Base-by-base conservation (phyloP, 2,888 invertebrate genomes). In the Odontocerum albicorne region DNA sequence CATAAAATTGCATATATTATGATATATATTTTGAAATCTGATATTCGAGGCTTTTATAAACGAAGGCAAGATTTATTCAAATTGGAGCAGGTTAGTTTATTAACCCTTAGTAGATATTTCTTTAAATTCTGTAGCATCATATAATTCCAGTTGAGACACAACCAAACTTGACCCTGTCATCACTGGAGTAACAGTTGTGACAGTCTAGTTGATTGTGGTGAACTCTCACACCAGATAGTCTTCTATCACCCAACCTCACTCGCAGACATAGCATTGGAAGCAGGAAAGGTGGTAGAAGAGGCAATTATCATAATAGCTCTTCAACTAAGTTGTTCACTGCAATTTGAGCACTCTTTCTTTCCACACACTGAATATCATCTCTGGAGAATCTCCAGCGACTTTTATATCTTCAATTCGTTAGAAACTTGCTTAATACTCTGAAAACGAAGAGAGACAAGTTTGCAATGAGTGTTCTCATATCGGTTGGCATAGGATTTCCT, bases 251-350 rank as follows among this genome's bases (percentile, higher is more conserved):
- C 44, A 97, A 83, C 64, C 90, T 85, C 62, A 90, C 85, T 69
- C 92, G 76, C 97, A 98, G 61, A 96, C 96, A 67, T 92, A 95
- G 79, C 97, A 98, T 68, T 91, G 89, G 81, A 98, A 98, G 76
- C 97, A 98, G 74, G 92, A 90, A 79, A 97, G 92, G 79, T 98
- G 98, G 78, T 96, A 98, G 78, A 92, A 96, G 62, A 98, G 83
- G 55, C 92, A 66, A 98, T 96, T 63, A 96, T 95, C 97, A 98
- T 98, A 49, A 97, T 97, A 46, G 96, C 96, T 66, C 97, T 97
- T 67, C 95, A 88, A 92, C 94, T 94, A 66, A 95, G 77, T 81
- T 95, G 95, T 65, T 92, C 89, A 33, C 86, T 87, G 68, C 96
- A 96, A 69, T 93, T 92, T 1, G 95, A 95, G 72, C 96, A 96